A percentile compares a stretch with the other conserved stretches of the same genome.
Evolutionary conservation across 2,888 invertebrate genomes (phyloP).

Genomic region (Ormyrus nitidulus): DNA sequence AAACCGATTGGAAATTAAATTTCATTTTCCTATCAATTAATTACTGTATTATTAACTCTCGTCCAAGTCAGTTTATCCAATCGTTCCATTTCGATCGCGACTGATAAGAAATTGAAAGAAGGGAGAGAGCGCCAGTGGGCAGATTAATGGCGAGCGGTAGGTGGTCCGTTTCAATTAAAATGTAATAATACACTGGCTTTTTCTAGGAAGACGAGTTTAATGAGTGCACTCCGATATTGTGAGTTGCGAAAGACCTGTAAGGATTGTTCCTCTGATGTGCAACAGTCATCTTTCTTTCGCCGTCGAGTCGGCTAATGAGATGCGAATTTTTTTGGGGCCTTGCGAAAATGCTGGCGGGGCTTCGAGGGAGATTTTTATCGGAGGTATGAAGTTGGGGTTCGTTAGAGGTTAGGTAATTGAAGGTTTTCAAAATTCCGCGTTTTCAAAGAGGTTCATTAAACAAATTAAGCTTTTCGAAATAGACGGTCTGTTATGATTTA

Average conservation of each 20-base stretch:
- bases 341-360: neutral
- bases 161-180: constrained; percentile 51
- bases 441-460: too few relatives aligned
- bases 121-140: neutral
- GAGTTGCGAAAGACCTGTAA: constrained; percentile 19
- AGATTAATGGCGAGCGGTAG: constrained; percentile 23
- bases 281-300: neutral
- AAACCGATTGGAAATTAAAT: too few relatives aligned
- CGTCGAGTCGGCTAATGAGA: constrained; percentile 29
- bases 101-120: constrained; percentile 22
- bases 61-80: neutral
- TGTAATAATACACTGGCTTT: constrained; percentile 21
- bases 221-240: too few relatives aligned
- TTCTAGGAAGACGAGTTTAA: neutral
- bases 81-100: constrained; percentile 17
- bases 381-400: too few relatives aligned
- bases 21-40: constrained; percentile 29
- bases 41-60: neutral
- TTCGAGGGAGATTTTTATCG: constrained; percentile 4
- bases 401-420: too few relatives aligned
- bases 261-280: too few relatives aligned
- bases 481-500: too few relatives aligned
- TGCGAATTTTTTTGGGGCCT: constrained; percentile 15
- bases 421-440: too few relatives aligned
- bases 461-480: too few relatives aligned